Evolutionary conservation across 2,113 vertebrate species (phyloP).

Genomic region (Emydocephalus ijimae): DNA sequence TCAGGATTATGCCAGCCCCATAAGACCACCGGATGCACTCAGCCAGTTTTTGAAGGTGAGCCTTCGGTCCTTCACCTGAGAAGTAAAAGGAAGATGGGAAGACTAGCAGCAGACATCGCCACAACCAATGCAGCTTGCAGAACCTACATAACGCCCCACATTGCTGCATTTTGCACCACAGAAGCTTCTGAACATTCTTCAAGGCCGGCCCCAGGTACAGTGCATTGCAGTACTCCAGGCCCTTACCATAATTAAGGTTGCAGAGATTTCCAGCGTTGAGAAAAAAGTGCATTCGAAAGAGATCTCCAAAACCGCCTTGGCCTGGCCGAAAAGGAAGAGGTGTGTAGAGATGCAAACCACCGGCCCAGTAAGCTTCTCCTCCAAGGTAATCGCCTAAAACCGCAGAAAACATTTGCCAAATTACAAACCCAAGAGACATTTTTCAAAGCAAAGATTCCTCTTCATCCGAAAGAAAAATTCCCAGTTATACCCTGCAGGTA

Average conservation of each 20-base stretch:
- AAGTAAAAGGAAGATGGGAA: not conserved
- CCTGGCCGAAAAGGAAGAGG: slow-evolving; percentile 91
- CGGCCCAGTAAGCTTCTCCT: slow-evolving; percentile 93
- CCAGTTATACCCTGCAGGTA: not conserved
- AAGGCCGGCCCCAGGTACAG: not conserved
- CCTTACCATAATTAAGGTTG: slow-evolving; percentile 92
- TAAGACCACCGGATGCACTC: slow-evolving; percentile 96
- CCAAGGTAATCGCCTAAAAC: slow-evolving; percentile 89
- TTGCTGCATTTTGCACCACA: not conserved
- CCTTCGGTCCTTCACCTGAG: slow-evolving; percentile 86
- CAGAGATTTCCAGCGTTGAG: slow-evolving; percentile 98
- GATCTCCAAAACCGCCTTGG: slow-evolving; percentile 87
- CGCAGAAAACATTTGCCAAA: not conserved
- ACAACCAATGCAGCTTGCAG: not conserved
- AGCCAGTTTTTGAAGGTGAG: slow-evolving; percentile 84
- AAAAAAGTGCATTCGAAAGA: slow-evolving; percentile 94
- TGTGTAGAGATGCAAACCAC: slow-evolving; percentile 90
- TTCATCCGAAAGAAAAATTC: not conserved
- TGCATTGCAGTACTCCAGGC: not conserved
- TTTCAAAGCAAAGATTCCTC: not conserved
- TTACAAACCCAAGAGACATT: not conserved
- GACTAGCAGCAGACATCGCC: not conserved
- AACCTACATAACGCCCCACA: not conserved
- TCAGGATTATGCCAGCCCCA: slow-evolving; percentile 84
- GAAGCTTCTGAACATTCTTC: not conserved